Conservation (phyloP, 2,113 vertebrate genomes). For the Mirounga angustirostris region DNA sequence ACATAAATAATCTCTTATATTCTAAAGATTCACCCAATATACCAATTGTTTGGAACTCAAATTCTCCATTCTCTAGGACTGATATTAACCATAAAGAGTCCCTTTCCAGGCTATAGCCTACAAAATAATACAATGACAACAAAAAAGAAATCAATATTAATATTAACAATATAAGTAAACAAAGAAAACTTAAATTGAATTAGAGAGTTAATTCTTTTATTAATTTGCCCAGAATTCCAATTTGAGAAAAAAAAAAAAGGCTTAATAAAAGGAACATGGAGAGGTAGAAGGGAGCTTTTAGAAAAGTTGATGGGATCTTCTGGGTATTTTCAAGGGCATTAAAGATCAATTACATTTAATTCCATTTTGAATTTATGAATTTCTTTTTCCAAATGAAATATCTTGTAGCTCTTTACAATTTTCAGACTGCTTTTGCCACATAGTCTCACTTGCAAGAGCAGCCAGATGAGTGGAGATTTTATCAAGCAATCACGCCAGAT, state of each 20-base stretch:
- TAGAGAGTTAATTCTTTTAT: constrained; percentile 63
- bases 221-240: constrained; percentile 56
- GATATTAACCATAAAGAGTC: constrained; percentile 8
- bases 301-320: neutral
- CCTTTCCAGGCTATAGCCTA: neutral
- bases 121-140: constrained; percentile 22
- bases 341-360: constrained; percentile 47
- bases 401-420: constrained; percentile 19
- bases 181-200: constrained; percentile 61
- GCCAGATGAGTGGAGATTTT: neutral
- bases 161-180: constrained; percentile 52
- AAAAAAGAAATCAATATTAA: constrained; percentile 38
- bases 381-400: constrained; percentile 15
- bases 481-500: neutral
- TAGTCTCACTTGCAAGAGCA: constrained; percentile 21
- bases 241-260: constrained; percentile 12
- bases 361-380: constrained; percentile 42
- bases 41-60: neutral
- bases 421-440: constrained; percentile 17
- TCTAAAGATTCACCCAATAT: neutral
- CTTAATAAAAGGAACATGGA: constrained; percentile 29
- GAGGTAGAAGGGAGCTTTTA: neutral
- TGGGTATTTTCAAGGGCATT: neutral
- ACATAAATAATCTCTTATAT: neutral
- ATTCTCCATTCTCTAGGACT: neutral